These are phyloP conservation scores for Hololepta plana DNA, from an alignment of 2,888 invertebrate genomes.

Conservation along the genomic window DNA sequence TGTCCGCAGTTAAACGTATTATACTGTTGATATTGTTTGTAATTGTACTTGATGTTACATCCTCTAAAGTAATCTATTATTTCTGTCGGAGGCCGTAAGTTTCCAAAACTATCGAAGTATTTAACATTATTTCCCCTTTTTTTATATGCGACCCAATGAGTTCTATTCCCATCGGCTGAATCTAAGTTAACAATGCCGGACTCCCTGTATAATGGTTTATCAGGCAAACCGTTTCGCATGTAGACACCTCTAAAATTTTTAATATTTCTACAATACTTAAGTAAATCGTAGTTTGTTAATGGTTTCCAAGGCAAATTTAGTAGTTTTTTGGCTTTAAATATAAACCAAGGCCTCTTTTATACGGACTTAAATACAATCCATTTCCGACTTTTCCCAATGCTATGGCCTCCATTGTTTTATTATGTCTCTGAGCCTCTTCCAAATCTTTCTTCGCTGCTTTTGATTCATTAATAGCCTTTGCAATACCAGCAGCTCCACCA, in stretches of 20 bases:
- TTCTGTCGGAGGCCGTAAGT: slow-evolving; percentile 7
- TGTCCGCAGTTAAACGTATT: slow-evolving; percentile 7
- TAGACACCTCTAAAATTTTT: slow-evolving; percentile 15
- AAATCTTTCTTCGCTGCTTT: slow-evolving; percentile 11
- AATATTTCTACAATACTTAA: slow-evolving; percentile 9
- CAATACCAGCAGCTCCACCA: slow-evolving; percentile 13
- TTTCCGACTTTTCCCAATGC: slow-evolving; percentile 14
- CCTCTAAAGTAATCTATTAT: slow-evolving; percentile 7
- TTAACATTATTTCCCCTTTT: slow-evolving; percentile 15
- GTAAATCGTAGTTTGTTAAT: slow-evolving; percentile 12
- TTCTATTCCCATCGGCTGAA: slow-evolving; percentile 12
- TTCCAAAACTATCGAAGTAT: slow-evolving; percentile 13
- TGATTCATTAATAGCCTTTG: slow-evolving; percentile 14
- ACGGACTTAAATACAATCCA: slow-evolving; percentile 12
- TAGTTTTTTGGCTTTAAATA: slow-evolving; percentile 12
- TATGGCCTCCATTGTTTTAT: slow-evolving; percentile 15
- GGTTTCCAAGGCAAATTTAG: slow-evolving; percentile 11
- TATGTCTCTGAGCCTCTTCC: slow-evolving; percentile 14
- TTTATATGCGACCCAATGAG: slow-evolving; percentile 21
- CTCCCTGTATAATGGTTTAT: slow-evolving; percentile 11
- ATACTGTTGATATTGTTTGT: slow-evolving; percentile 4
- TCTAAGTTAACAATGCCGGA: slow-evolving; percentile 18
- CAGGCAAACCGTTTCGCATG: slow-evolving; percentile 14
- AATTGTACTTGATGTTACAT: slow-evolving; percentile 6
- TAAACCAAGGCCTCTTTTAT: slow-evolving; percentile 13